These are phyloP conservation scores for Aegithalos caudatus DNA, from an alignment of 2,113 vertebrate genomes.

Conservation along the genomic window DNA sequence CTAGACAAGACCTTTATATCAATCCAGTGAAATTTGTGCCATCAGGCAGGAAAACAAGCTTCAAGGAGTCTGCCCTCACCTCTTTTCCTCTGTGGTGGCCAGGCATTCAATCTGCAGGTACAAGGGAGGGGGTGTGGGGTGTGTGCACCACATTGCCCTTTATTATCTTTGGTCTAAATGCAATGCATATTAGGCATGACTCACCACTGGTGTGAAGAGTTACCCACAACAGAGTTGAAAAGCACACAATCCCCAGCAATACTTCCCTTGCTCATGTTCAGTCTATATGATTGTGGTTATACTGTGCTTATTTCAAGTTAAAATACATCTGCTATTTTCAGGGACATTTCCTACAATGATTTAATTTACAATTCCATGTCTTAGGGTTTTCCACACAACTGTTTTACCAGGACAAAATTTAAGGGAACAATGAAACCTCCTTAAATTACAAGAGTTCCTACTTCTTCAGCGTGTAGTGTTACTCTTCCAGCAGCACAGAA, in stretches of 20 bases:
- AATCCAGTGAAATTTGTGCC: background rate
- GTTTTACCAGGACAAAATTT: background rate
- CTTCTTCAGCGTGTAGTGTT: background rate
- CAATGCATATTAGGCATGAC: background rate
- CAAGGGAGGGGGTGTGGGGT: rapidly evolving
- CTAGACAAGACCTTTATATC: background rate
- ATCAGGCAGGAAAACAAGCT: background rate
- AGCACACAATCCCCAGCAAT: background rate
- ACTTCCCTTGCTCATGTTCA: background rate
- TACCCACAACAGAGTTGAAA: background rate
- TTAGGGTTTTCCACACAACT: background rate
- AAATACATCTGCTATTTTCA: background rate
- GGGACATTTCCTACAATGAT: background rate
- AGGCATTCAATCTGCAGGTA: background rate
- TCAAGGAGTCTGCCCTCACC: background rate
- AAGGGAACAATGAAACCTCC: background rate
- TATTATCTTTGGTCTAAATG: background rate
- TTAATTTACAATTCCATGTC: background rate
- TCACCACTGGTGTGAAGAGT: background rate
- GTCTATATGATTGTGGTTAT: background rate
- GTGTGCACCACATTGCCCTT: background rate
- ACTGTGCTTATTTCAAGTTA: background rate
- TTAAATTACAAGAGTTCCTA: background rate
- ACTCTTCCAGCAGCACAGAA: background rate
- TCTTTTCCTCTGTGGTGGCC: background rate